A percentile compares a stretch with the other conserved stretches of the same genome.
These are phyloP conservation scores for Rhyacichthys aspro DNA, from an alignment of 2,797 vertebrate species.

Conservation along the genomic window DNA sequence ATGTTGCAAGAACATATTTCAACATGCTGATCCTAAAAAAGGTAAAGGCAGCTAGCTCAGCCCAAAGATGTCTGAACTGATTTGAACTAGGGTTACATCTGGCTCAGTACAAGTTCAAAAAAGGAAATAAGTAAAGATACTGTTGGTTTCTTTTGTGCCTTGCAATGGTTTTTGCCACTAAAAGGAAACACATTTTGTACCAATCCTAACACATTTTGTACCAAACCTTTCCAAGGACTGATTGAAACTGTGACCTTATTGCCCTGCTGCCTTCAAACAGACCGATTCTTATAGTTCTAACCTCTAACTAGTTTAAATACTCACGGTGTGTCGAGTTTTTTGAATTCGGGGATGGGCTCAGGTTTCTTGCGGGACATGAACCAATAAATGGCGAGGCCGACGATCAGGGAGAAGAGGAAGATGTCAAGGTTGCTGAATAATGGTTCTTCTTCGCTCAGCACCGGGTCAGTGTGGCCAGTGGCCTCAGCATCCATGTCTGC, in stretches of 20 bases:
- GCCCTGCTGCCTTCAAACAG: too few species aligned
- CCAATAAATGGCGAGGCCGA: slow-evolving; percentile 89
- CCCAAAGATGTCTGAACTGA: neutral
- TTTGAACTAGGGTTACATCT: neutral
- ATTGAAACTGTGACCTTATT: too few species aligned
- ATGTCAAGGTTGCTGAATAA: slow-evolving; percentile 89
- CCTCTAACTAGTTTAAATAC: slow-evolving; percentile 41
- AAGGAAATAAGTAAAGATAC: too few species aligned
- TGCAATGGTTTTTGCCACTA: too few species aligned
- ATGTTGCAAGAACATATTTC: neutral
- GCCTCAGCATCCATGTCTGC: slow-evolving; percentile 73
- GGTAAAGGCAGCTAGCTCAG: neutral
- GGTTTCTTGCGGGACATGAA: slow-evolving; percentile 92
- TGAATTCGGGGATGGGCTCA: slow-evolving; percentile 89
- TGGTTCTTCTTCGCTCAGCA: slow-evolving; percentile 73
- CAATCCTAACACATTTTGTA: too few species aligned
- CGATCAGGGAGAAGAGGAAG: slow-evolving; percentile 88
- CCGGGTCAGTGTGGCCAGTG: slow-evolving; percentile 39
- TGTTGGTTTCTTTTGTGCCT: too few species aligned
- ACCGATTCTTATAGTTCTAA: too few species aligned
- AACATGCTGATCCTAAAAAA: neutral
- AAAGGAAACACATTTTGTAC: too few species aligned
- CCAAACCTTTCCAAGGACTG: neutral
- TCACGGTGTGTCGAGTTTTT: slow-evolving; percentile 84
- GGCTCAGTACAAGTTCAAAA: neutral